Base-by-base conservation (phyloP, 2,797 vertebrate species). In the Hipposideros larvatus region DNA sequence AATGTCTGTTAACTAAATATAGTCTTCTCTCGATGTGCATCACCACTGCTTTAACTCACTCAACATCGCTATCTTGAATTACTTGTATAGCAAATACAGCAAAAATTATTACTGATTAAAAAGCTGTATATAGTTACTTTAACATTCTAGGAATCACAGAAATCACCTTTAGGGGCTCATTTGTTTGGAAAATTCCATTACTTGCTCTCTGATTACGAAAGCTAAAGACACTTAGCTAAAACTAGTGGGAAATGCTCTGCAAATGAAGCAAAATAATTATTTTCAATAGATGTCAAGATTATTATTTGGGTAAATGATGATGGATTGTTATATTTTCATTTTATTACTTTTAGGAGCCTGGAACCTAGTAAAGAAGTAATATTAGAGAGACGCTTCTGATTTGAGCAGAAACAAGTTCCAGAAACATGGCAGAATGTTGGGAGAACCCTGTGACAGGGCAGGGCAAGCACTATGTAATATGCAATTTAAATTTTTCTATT, bases 401-500 rank as follows among this genome's bases (percentile, higher is more conserved):
- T 19, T 61, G n/a, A 68, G 10, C 14, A 78, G 66, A 87, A 96
- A 73, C n/a, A 80, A 90, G 26, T 86, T 74, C 34, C 28, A 93
- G 59, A 75, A 87, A 87, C 41, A 51, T n/a, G 19, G 28, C 18
- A 80, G 34, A 57, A 61, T n/a, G 4, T 53, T 88, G 55, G 46
- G 22, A n/a, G 74, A 78, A 48, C 4, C 55, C n/a, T 68, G 26
- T 51, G 34, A 75, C 0, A 34, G 16, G 24, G 2, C 55, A 61
- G 15, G 57, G 15, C 59, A 85, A 41, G n/a, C 11, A 63, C 21
- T 28, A 41, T 46, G 48, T 43, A 37, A 41, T 66, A 90, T 21
- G 65, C 34, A 78, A 13, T 41, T 66, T 68, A 61, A 53, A 59
- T 2, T 71, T 92, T 91, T 83, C 26, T 71, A 24, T 31, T 87